Evolutionary conservation across 2,113 vertebrate species (phyloP), one percentile per base, ranked within the genome.

Genomic region (Hippolais icterina): DNA sequence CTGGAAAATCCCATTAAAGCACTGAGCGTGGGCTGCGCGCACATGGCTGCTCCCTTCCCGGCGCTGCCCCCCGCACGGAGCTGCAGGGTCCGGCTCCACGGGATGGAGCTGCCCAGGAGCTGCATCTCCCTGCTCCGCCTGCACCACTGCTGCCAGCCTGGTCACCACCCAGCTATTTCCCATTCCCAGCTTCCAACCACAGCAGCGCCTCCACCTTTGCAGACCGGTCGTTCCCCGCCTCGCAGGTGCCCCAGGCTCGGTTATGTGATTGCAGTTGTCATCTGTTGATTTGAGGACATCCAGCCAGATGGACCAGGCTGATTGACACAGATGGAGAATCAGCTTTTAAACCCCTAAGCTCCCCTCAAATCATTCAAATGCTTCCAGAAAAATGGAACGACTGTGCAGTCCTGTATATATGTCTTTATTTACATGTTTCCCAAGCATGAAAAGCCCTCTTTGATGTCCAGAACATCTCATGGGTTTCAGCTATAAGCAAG

Each of bases 1-100:
- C 81, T 75, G 74, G 64, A 94, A 91, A 87, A 87, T 68, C 41
- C 42, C 66, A 6, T 47, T 69, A 68, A 83, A 80, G 74, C 66
- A 1, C 1, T 1, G 1, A 17, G 61, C 3, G 4, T 83, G 74
- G 77, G 65, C 71, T 61, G 78, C 41, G 77, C 3, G 0, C 59
- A 23, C 70, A 9, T 0, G 20, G 89, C 64, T 87, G 78, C 69
- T 87, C 85, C 68, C 60, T 61, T 57, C 31, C 72, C 4, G 37
- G 64, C 1, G 0, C 75, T 37, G 15, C 24, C 31, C 80, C 35
- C 79, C 44, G 47, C 64, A 7, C 0, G 2, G 60, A 61, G 70
- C 71, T 2, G 3, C n/a, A 5, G 50, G 56, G 59, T 50, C 63
- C 72, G 2, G 42, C 65, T 71, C 41, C 8, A 0, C 0, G 2